phyloP scores from a whole-genome alignment of 2,888 invertebrate genomes.

The Oeneis ivallda region DNA sequence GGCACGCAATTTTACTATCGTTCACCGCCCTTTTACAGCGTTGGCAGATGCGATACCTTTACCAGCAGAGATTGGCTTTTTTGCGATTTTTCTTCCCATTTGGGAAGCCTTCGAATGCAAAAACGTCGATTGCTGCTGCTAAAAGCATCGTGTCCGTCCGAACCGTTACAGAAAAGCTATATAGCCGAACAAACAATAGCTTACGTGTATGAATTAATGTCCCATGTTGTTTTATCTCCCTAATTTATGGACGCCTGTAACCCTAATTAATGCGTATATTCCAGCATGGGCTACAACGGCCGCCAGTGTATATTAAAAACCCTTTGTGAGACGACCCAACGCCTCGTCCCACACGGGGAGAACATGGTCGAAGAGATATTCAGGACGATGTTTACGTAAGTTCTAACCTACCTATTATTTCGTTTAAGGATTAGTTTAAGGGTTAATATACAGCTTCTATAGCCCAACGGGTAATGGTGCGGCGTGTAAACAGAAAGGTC shows the following conservation, averaged over 20 bases:
- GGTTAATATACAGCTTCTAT: too few relatives aligned
- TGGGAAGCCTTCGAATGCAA: too few relatives aligned
- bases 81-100: too few relatives aligned
- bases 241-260: conserved; percentile 2
- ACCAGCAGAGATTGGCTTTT: too few relatives aligned
- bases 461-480: too few relatives aligned
- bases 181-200: neutral
- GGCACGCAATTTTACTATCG: too few relatives aligned
- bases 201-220: neutral
- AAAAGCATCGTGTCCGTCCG: too few relatives aligned
- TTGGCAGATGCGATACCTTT: too few relatives aligned
- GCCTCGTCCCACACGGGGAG: conserved; percentile 81
- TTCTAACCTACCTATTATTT: conserved; percentile 26
- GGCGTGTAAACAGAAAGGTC: too few relatives aligned
- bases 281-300: conserved; percentile 89
- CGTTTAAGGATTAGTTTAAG: neutral
- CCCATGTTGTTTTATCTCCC: neutral
- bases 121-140: too few relatives aligned
- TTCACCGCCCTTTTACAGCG: too few relatives aligned
- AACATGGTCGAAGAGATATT: conserved; percentile 87
- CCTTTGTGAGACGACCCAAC: conserved; percentile 87
- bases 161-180: neutral
- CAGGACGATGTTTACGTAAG: conserved; percentile 86
- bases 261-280: conserved; percentile 43
- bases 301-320: conserved; percentile 86